Evolutionary conservation across 2,797 vertebrate genomes (phyloP).

Genomic region (Poeciliopsis gracilis): DNA sequence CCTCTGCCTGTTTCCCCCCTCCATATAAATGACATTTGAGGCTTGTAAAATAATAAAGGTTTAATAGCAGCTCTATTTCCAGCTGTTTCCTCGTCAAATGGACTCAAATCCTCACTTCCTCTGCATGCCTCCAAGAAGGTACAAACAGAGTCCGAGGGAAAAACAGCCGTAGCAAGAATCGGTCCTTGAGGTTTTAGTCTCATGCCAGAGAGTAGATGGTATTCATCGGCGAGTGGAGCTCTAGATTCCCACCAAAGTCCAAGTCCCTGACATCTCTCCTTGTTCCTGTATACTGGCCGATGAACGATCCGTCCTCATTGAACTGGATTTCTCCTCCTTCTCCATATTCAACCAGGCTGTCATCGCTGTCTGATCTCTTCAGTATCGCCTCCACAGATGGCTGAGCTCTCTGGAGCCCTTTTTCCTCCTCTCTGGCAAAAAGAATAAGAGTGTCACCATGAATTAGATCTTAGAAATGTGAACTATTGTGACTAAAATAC

Average conservation of each 20-base stretch:
- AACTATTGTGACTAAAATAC: not conserved
- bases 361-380: slow-evolving; percentile 91
- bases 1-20: slow-evolving; percentile 19
- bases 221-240: slow-evolving; percentile 92
- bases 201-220: slow-evolving; percentile 94
- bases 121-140: slow-evolving; percentile 6
- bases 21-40: slow-evolving; percentile 16
- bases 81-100: slow-evolving; percentile 22
- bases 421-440: slow-evolving; percentile 90
- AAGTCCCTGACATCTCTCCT: slow-evolving; percentile 91
- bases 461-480: not conserved
- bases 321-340: slow-evolving; percentile 95
- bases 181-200: slow-evolving; percentile 24
- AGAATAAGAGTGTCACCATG: not conserved
- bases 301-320: slow-evolving; percentile 97
- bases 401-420: slow-evolving; percentile 90
- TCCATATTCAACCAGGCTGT: slow-evolving; percentile 97
- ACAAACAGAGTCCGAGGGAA: slow-evolving; percentile 11
- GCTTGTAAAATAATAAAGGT: slow-evolving; percentile 18
- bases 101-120: slow-evolving; percentile 5
- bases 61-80: slow-evolving; percentile 16
- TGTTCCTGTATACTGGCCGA: slow-evolving; percentile 94
- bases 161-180: slow-evolving; percentile 11
- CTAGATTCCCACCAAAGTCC: slow-evolving; percentile 90
- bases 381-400: slow-evolving; percentile 90